A percentile compares a stretch with the other conserved stretches of the same genome.
phyloP scores from a whole-genome alignment of 2,888 invertebrate species.

The Melinopterus prodromus region DNA sequence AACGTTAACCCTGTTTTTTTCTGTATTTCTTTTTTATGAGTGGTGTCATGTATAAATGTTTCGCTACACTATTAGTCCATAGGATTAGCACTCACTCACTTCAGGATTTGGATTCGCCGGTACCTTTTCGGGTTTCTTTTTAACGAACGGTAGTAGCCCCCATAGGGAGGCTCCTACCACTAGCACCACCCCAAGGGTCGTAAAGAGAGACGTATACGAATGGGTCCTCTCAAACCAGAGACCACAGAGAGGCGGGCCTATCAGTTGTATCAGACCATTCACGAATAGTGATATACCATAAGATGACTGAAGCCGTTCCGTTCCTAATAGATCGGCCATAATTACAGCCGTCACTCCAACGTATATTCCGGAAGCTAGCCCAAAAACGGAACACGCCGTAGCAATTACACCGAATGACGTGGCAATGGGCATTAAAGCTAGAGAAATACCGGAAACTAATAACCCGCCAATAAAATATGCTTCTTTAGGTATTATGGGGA shows the following conservation, averaged over 20 bases:
- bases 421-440: conserved; percentile 76
- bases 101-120: conserved; percentile 20
- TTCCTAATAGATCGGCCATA: conserved; percentile 88
- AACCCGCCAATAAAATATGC: conserved; percentile 85
- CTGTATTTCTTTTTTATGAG: conserved; percentile 7
- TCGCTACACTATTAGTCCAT: conserved; percentile 10
- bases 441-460: conserved; percentile 77
- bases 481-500: conserved; percentile 78
- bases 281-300: conserved; percentile 88
- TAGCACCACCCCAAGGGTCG: conserved; percentile 76
- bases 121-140: conserved; percentile 53
- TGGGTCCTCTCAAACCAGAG: conserved; percentile 69
- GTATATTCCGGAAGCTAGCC: conserved; percentile 84
- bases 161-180: conserved; percentile 78
- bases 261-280: conserved; percentile 81
- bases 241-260: conserved; percentile 87
- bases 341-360: conserved; percentile 88
- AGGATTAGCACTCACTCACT: conserved; percentile 33
- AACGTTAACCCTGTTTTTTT: conserved; percentile 7
- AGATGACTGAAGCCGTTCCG: conserved; percentile 83
- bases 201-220: conserved; percentile 77
- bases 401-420: conserved; percentile 70
- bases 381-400: conserved; percentile 78
- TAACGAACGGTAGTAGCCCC: conserved; percentile 78
- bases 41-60: conserved; percentile 11